Percentiles rank a stretch among this genome's conserved stretches.
Conservation (phyloP, 2,797 vertebrate genomes). For the Glossophaga mutica region DNA sequence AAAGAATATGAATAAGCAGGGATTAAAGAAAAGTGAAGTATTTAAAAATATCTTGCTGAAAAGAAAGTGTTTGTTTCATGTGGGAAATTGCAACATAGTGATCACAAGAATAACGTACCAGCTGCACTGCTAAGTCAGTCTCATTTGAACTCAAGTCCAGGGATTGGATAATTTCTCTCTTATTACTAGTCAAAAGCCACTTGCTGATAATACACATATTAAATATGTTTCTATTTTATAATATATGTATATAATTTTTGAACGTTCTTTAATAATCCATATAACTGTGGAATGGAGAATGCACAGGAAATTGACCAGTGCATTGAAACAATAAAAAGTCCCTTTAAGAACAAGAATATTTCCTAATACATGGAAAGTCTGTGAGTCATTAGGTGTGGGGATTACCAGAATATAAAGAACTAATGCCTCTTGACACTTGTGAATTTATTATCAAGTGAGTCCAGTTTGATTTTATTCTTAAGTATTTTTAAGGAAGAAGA, state of each 20-base stretch:
- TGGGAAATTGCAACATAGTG: background rate
- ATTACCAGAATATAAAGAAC: background rate
- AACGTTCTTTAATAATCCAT: background rate
- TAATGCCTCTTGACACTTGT: background rate
- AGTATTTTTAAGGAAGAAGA: background rate
- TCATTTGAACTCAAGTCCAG: background rate
- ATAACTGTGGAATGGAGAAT: background rate
- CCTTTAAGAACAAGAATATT: background rate
- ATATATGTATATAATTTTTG: background rate
- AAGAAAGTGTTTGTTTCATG: background rate
- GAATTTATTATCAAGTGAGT: background rate
- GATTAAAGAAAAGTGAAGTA: background rate
- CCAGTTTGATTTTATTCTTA: background rate
- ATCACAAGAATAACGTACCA: background rate
- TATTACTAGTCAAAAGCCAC: background rate
- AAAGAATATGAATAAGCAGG: background rate
- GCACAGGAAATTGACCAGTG: background rate
- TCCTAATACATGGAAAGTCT: background rate
- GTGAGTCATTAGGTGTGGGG: background rate
- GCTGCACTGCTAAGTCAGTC: background rate
- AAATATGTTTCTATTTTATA: background rate
- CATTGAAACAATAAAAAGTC: constrained; percentile 40
- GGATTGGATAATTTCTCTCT: background rate
- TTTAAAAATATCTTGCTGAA: background rate
- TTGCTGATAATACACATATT: background rate